A percentile compares a stretch with the other conserved stretches of the same genome.
phyloP scores from a whole-genome alignment of 2,797 vertebrate genomes.

The Platyrinchus mystaceus region DNA sequence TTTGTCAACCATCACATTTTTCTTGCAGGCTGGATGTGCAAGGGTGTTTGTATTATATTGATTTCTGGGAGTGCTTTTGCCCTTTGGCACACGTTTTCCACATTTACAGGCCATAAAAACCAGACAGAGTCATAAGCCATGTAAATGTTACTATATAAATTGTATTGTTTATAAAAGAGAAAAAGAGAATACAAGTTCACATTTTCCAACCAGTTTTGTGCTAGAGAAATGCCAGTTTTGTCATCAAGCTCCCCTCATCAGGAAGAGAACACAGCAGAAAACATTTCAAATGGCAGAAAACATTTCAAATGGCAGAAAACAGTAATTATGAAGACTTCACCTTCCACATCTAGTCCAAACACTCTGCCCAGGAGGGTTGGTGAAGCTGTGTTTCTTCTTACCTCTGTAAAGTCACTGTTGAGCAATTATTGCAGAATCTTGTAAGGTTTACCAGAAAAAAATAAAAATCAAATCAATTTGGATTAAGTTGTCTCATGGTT shows the following conservation, averaged over 20 bases:
- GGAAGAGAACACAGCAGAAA: neutral
- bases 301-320: neutral
- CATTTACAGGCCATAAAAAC: neutral
- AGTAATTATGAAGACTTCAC: neutral
- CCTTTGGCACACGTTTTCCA: neutral
- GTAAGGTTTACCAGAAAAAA: neutral
- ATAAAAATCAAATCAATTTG: neutral
- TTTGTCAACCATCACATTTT: slow-evolving; percentile 15
- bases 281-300: neutral
- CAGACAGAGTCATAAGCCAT: neutral
- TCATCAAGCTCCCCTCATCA: neutral
- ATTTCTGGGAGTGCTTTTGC: slow-evolving; percentile 9
- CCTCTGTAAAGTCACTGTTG: rapidly evolving
- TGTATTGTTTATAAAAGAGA: neutral
- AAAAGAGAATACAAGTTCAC: neutral
- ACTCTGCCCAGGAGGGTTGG: neutral
- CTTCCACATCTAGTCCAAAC: neutral
- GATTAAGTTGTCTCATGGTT: neutral
- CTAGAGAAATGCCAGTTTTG: neutral
- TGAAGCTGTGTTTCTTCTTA: neutral
- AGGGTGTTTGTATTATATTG: neutral
- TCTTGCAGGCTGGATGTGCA: neutral
- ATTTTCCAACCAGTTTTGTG: neutral
- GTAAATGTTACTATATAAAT: neutral
- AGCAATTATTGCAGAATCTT: neutral